Evolutionary conservation across 2,113 vertebrate genomes (phyloP).

Genomic region (Passer domesticus): DNA sequence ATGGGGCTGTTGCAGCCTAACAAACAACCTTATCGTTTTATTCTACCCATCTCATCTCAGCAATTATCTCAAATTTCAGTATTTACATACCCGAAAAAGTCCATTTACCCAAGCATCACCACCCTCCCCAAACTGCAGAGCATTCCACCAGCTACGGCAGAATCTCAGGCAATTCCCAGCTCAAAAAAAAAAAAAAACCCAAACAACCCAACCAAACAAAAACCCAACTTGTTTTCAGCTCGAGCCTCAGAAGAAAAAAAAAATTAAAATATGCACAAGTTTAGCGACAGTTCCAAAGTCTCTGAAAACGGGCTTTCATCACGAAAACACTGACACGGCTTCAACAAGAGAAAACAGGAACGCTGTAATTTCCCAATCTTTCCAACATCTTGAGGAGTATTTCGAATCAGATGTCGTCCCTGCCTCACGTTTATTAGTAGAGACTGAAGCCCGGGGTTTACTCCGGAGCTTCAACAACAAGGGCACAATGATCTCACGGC

Average conservation of each 20-base stretch:
- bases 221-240: background rate
- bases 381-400: constrained; percentile 15
- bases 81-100: constrained; percentile 17
- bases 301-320: constrained; percentile 17
- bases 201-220: background rate
- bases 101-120: constrained; percentile 10
- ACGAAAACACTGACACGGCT: constrained; percentile 24
- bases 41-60: background rate
- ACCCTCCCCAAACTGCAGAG: background rate
- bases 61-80: background rate
- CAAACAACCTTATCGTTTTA: background rate
- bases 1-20: background rate
- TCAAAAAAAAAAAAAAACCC: background rate
- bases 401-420: constrained; percentile 26
- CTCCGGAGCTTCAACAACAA: constrained; percentile 3
- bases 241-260: background rate
- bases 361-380: constrained; percentile 19
- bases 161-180: background rate
- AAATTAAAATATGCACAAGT: background rate
- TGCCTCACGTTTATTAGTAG: constrained; percentile 11
- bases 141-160: background rate
- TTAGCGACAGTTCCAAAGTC: background rate
- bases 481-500: constrained; percentile 46
- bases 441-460: constrained; percentile 16
- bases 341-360: constrained; percentile 21